Base-by-base conservation (phyloP, 2,888 invertebrate genomes). In the Ophion ellenae region DNA sequence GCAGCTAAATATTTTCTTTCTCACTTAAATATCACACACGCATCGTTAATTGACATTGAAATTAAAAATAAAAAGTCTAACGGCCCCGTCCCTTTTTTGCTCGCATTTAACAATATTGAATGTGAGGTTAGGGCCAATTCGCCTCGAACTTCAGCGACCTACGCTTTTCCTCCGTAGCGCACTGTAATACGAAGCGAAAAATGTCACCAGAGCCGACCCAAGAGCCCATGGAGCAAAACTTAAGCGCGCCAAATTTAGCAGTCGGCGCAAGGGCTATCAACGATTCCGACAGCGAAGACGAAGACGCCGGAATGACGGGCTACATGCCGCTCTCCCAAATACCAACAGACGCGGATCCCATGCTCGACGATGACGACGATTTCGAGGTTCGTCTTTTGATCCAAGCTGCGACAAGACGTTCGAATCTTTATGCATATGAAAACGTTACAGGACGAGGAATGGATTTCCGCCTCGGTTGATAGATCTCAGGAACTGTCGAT, bases 151-250 rank as follows among this genome's bases (percentile, higher is more conserved):
- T 53, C 53, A 53, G 5, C 17, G 5, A 5, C 17, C 17, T 53
- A 53, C 53, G 17, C 11, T 53, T 53, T 14, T 53, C 11, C 17
- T 17, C 53, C 53, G 14, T 40, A 40, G 53, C 5, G 53, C 53
- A 53, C 17, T 53, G 53, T 14, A 5, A 53, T 53, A 53, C 3
- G 5, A 17, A 53, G 11, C 53, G 17, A 67, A 90, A 71, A 88
- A 93, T 93, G 93, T 91, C 93, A 80, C 93, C 93, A 36, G 93
- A 93, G 83, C 93, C 93, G 57, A 91, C 91, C 1, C 92, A 93
- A 85, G 92, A 93, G 85, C 92, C 93, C 28, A 84, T 90, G 24
- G 90, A 92, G 47, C 91, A 92, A 81, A 90, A 86, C 82, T 88
- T 93, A 57, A 90, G 85, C 76, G 87, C 89, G 20, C 89, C 92